These are phyloP conservation scores for Xiphophorus birchmanni DNA, from an alignment of 2,797 vertebrate genomes.

Conservation along the genomic window DNA sequence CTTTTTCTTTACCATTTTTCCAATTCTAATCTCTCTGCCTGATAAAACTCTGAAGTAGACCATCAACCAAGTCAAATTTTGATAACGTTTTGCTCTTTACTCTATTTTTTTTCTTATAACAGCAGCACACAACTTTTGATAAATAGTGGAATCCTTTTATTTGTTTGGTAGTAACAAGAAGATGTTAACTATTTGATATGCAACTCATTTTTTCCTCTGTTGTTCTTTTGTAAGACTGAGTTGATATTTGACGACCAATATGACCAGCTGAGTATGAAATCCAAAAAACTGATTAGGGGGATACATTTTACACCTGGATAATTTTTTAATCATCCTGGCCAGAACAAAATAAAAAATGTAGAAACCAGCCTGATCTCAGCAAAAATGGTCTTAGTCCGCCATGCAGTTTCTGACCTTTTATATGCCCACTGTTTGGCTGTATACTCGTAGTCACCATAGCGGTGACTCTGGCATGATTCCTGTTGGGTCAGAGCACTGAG, in stretches of 20 bases:
- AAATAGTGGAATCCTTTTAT: background rate
- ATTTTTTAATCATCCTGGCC: constrained; percentile 3
- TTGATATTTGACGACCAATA: background rate
- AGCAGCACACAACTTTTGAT: background rate
- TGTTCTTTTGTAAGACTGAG: background rate
- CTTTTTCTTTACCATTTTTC: background rate
- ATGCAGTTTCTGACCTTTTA: constrained; percentile 59
- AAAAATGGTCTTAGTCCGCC: constrained; percentile 27
- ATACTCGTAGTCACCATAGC: constrained; percentile 37
- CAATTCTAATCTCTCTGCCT: background rate
- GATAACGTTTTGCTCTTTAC: background rate
- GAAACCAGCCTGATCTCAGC: constrained; percentile 39
- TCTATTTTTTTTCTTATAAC: background rate
- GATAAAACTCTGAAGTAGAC: background rate
- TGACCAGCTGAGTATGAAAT: background rate
- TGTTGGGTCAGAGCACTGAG: constrained; percentile 51
- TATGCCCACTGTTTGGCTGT: constrained; percentile 53
- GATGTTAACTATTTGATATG: background rate
- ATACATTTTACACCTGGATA: background rate
- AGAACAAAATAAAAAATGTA: constrained; percentile 46
- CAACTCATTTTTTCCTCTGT: background rate
- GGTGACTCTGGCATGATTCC: constrained; percentile 56
- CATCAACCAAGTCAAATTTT: background rate
- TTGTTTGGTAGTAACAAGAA: background rate
- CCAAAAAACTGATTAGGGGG: background rate